phyloP scores from a whole-genome alignment of 2,888 invertebrate species.

The Chamaedrilus cognettii region DNA sequence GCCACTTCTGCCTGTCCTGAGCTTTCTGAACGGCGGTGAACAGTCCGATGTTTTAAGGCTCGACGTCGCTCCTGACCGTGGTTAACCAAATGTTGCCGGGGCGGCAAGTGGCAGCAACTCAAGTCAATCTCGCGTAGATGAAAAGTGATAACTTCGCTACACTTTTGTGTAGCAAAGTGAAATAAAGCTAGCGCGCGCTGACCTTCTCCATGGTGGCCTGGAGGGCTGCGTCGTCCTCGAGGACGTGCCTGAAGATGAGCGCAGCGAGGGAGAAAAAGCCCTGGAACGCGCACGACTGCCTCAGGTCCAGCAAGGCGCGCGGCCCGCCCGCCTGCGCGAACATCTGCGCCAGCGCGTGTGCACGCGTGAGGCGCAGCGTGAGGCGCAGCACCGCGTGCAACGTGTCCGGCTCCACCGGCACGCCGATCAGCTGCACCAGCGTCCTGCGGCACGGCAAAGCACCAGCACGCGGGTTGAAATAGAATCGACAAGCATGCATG shows the following conservation, averaged over 20 bases:
- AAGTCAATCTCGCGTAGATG: no score
- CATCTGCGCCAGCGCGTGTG: conserved; percentile 72
- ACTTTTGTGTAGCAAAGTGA: no score
- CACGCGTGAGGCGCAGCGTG: conserved; percentile 73
- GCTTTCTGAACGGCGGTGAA: no score
- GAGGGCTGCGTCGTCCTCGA: conserved; percentile 75
- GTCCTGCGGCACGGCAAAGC: conserved; percentile 60
- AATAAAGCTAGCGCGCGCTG: no score
- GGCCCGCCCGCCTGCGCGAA: conserved; percentile 78
- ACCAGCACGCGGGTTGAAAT: no score
- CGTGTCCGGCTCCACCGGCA: conserved; percentile 74
- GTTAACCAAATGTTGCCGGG: no score
- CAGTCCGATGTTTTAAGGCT: no score
- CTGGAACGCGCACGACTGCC: conserved; percentile 72
- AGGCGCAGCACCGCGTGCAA: conserved; percentile 74
- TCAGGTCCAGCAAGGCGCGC: conserved; percentile 71
- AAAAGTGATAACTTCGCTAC: no score
- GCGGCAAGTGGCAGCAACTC: no score
- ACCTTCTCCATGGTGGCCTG: conserved; percentile 77
- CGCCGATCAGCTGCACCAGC: conserved; percentile 71
- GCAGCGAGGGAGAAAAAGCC: conserved; percentile 77
- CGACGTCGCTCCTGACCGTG: no score
- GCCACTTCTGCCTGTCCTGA: no score
- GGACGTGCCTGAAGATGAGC: conserved; percentile 74
- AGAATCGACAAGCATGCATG: no score